Conservation (phyloP, 2,113 vertebrate species). For the Thalassarche chlororhynchos region DNA sequence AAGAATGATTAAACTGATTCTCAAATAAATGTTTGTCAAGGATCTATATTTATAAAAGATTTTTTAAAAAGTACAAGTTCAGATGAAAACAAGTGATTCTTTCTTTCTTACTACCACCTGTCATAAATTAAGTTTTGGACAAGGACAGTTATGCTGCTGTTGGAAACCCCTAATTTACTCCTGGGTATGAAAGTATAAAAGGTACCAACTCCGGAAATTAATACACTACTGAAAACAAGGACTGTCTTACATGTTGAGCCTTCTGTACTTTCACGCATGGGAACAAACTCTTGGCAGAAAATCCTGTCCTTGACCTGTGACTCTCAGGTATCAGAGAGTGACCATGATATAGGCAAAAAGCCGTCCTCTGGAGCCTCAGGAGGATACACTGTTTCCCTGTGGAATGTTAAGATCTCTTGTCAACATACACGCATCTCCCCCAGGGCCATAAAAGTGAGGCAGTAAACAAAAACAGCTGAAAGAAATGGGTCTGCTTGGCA, state of each 20-base stretch:
- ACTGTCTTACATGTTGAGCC: background rate
- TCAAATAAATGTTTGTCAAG: background rate
- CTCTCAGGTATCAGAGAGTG: background rate
- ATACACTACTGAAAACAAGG: background rate
- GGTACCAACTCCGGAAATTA: background rate
- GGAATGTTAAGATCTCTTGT: background rate
- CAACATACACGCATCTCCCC: background rate
- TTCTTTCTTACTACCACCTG: background rate
- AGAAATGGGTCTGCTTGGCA: conserved; percentile 4
- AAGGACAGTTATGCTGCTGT: background rate
- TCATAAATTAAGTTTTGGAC: background rate
- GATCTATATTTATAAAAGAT: background rate
- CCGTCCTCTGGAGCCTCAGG: fast-evolving
- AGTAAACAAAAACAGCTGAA: conserved; percentile 31
- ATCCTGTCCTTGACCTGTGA: background rate
- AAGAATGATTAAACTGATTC: background rate
- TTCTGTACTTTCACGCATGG: background rate
- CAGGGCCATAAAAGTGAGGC: background rate
- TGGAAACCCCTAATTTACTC: background rate
- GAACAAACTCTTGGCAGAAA: background rate
- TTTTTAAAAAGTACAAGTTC: background rate
- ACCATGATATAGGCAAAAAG: background rate
- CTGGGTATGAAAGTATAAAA: background rate
- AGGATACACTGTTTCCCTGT: background rate
- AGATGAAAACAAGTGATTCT: background rate